Evolutionary conservation across 1,140 invertebrate species (phyloP).

Genomic region (Drosophila paulistorum): DNA sequence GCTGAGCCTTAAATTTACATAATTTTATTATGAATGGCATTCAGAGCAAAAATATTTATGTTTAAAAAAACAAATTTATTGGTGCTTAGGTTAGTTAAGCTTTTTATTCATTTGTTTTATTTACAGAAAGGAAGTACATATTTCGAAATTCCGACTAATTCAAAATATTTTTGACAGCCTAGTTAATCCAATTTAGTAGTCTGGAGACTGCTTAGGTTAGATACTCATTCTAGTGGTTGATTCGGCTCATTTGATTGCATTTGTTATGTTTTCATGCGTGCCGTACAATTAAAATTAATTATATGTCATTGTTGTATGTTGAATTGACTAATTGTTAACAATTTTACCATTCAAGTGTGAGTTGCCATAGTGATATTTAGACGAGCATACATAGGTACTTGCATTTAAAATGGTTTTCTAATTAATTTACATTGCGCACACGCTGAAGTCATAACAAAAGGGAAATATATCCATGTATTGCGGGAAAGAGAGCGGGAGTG

Average conservation of each 20-base stretch:
- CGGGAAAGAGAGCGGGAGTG: slow-evolving; percentile 14
- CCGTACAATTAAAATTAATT: slow-evolving; percentile 64
- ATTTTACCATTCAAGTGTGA: slow-evolving; percentile 48
- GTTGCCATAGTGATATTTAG: slow-evolving; percentile 42
- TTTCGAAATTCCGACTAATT: no score
- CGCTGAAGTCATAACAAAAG: slow-evolving; percentile 53
- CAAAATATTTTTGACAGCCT: background rate
- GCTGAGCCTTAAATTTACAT: background rate
- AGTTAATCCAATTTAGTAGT: background rate
- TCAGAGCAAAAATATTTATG: no score
- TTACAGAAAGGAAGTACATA: no score
- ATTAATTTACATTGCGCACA: slow-evolving; percentile 77
- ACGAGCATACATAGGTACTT: slow-evolving; percentile 26
- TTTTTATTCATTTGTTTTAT: no score
- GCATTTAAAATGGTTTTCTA: slow-evolving; percentile 63
- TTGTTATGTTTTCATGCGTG: slow-evolving; percentile 40
- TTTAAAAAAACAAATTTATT: no score
- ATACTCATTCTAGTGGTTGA: background rate
- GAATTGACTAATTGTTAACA: slow-evolving; percentile 76
- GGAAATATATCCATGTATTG: background rate
- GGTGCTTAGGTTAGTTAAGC: no score
- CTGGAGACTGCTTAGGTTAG: background rate
- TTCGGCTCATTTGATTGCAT: slow-evolving; percentile 19
- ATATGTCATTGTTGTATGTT: slow-evolving; percentile 63
- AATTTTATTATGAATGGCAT: no score